Percentiles rank a stretch among this genome's conserved stretches.
Evolutionary conservation across 2,888 invertebrate species (phyloP).

Genomic region (Cephus pygmeus): DNA sequence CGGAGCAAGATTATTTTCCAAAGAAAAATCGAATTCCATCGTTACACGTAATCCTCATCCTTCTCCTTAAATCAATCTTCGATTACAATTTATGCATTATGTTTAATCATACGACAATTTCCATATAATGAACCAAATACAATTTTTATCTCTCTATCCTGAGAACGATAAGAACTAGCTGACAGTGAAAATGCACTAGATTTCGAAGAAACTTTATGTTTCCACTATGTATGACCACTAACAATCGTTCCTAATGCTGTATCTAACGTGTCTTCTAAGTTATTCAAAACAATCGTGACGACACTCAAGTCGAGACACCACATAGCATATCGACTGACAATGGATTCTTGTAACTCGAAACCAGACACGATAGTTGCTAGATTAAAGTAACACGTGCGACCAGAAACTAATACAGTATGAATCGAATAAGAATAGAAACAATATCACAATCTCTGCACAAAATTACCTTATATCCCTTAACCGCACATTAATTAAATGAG

Average conservation of each 20-base stretch:
- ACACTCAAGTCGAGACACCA: not conserved
- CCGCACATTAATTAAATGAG: too few relatives aligned
- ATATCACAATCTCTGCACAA: not conserved
- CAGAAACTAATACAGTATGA: not conserved
- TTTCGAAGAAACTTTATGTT: not conserved
- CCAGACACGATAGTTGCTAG: not conserved
- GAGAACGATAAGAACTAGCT: not conserved
- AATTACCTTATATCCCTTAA: too few relatives aligned
- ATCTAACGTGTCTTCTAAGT: not conserved
- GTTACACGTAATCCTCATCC: slow-evolving; percentile 19
- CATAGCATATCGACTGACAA: not conserved
- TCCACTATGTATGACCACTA: not conserved
- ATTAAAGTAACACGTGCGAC: not conserved
- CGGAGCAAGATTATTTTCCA: slow-evolving; percentile 36
- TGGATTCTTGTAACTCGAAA: not conserved
- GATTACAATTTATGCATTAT: not conserved
- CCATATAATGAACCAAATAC: not conserved
- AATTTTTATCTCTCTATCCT: not conserved
- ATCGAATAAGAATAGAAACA: not conserved
- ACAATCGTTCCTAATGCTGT: not conserved
- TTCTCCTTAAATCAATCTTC: not conserved
- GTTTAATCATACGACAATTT: not conserved
- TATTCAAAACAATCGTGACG: not conserved
- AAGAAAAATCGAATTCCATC: slow-evolving; percentile 38
- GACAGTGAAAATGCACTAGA: not conserved